Conservation (phyloP, 2,797 vertebrate genomes). For the Rhynchotus rufescens region DNA sequence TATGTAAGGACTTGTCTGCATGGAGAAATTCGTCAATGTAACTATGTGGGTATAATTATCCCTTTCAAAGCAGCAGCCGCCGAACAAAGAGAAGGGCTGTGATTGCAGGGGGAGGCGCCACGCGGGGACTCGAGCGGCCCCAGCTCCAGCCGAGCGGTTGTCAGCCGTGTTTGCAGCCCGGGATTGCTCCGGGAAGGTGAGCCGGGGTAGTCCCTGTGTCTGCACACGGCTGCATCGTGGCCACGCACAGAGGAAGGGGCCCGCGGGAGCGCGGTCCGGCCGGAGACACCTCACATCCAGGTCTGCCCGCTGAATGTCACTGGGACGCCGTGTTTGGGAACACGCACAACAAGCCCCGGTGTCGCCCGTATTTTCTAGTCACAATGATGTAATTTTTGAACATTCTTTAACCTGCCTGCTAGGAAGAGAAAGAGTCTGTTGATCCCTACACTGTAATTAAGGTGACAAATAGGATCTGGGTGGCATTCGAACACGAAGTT, state of each 20-base stretch:
- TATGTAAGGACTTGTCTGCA: neutral
- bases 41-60: neutral
- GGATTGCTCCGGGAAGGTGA: neutral
- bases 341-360: fast-evolving
- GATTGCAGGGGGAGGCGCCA: neutral
- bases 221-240: no score
- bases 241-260: neutral
- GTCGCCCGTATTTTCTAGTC: neutral
- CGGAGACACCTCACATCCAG: no score
- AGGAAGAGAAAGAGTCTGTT: neutral
- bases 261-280: fast-evolving
- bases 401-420: conserved; percentile 16
- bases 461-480: neutral
- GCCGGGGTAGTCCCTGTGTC: fast-evolving
- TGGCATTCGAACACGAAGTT: neutral
- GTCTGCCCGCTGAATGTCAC: neutral
- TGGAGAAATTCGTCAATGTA: neutral
- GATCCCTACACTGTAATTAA: neutral
- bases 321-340: neutral
- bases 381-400: conserved; percentile 22
- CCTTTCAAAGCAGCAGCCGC: neutral
- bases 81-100: neutral
- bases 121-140: fast-evolving
- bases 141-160: fast-evolving
- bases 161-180: fast-evolving